Evolutionary conservation across 2,888 invertebrate genomes (phyloP).

Genomic region (Plusia festucae): DNA sequence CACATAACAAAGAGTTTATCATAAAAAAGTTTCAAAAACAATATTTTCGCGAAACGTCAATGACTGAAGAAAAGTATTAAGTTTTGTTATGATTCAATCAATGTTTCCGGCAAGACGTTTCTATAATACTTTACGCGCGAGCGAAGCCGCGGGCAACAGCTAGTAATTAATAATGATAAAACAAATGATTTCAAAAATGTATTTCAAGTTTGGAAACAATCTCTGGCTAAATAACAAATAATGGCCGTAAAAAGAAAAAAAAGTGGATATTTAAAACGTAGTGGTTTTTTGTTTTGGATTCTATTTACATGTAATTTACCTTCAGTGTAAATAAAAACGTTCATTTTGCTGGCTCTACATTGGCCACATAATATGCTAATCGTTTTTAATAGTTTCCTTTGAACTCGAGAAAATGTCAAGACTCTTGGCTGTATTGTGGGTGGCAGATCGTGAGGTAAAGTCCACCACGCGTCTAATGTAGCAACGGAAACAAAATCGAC

Average conservation of each 20-base stretch:
- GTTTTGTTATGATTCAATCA: no score
- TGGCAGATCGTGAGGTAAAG: conserved; percentile 39
- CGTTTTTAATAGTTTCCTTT: conserved; percentile 39
- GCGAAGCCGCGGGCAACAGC: no score
- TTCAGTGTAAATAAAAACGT: conserved; percentile 23
- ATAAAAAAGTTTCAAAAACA: no score
- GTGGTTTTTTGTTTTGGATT: neutral
- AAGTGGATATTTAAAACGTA: neutral
- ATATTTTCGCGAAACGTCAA: no score
- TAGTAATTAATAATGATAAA: neutral
- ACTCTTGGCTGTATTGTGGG: conserved; percentile 51
- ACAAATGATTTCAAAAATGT: no score
- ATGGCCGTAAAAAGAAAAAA: neutral
- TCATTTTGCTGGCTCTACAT: conserved; percentile 19
- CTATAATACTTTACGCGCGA: no score
- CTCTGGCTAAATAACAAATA: no score
- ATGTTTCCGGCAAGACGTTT: no score
- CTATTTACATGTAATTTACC: conserved; percentile 9
- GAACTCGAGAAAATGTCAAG: conserved; percentile 56
- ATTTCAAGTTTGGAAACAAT: no score
- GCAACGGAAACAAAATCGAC: neutral
- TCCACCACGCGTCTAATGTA: neutral
- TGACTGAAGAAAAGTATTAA: no score
- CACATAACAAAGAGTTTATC: no score
- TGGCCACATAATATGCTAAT: conserved; percentile 52